phyloP scores from a whole-genome alignment of 2,113 vertebrate species.

The Centrocercus urophasianus region DNA sequence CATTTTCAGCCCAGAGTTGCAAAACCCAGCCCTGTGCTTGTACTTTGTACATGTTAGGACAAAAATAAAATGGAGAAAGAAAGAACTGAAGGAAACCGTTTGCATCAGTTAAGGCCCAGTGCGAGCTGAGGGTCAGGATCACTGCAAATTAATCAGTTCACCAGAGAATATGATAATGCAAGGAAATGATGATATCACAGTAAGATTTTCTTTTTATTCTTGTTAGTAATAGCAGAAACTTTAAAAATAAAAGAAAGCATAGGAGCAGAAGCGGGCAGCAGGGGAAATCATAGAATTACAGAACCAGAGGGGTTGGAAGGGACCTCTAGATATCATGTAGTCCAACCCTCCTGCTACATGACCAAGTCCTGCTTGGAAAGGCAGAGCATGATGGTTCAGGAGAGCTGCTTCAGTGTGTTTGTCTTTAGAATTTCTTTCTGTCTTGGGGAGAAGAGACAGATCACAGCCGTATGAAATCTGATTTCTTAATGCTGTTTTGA shows the following conservation, averaged over 20 bases:
- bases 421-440: background rate
- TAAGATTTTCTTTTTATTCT: background rate
- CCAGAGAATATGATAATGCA: constrained; percentile 3
- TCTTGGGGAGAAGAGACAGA: background rate
- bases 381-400: background rate
- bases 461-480: background rate
- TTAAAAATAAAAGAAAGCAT: constrained; percentile 31
- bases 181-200: background rate
- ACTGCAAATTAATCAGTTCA: constrained; percentile 25
- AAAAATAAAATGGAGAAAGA: constrained; percentile 49
- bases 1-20: constrained; percentile 7
- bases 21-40: constrained; percentile 8
- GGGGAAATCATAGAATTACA: background rate
- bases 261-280: constrained; percentile 5
- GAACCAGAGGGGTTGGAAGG: too few species aligned
- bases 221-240: constrained; percentile 12
- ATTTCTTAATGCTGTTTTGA: background rate
- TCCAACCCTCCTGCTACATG: too few species aligned
- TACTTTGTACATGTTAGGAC: background rate
- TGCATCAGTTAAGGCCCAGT: constrained; percentile 19
- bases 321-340: too few species aligned
- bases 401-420: background rate
- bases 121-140: constrained; percentile 30
- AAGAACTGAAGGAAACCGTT: constrained; percentile 13
- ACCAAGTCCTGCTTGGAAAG: background rate